Percentiles rank a stretch among this genome's conserved stretches.
phyloP scores from a whole-genome alignment of 2,888 invertebrate genomes.

The Papilio protenor region DNA sequence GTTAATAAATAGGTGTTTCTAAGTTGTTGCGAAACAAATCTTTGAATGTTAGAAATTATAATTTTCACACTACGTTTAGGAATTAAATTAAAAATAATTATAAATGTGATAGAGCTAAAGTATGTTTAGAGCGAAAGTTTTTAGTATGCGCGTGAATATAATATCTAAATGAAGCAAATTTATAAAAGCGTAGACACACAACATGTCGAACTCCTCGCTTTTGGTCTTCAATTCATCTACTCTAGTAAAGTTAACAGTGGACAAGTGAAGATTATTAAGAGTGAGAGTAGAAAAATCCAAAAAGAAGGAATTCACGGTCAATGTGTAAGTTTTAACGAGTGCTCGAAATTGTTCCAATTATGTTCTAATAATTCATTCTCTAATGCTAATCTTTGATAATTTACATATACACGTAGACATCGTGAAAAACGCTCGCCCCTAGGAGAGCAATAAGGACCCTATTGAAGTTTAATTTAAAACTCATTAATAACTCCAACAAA shows the following conservation, averaged over 20 bases:
- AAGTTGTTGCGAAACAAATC: neutral
- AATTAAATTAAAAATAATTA: constrained; percentile 40
- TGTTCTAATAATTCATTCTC: constrained; percentile 82
- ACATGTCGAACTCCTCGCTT: constrained; percentile 72
- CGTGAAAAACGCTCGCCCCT: constrained; percentile 61
- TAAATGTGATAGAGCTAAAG: constrained; percentile 22
- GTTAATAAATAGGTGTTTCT: no score
- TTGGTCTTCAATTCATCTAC: constrained; percentile 79
- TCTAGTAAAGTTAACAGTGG: constrained; percentile 74
- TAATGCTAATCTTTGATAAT: constrained; percentile 78
- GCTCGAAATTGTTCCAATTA: constrained; percentile 81
- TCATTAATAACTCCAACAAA: constrained; percentile 30
- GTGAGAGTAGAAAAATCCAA: constrained; percentile 74
- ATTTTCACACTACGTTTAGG: constrained; percentile 19
- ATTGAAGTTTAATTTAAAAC: constrained; percentile 46
- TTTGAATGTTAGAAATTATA: neutral
- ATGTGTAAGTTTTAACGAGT: constrained; percentile 84
- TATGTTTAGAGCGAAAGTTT: constrained; percentile 34
- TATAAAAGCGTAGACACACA: constrained; percentile 61
- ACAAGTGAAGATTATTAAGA: constrained; percentile 74
- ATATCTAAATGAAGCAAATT: constrained; percentile 42
- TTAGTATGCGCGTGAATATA: constrained; percentile 38
- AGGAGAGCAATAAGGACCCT: constrained; percentile 50
- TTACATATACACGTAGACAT: constrained; percentile 72
- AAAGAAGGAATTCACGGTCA: constrained; percentile 80